These are phyloP conservation scores for Sternarchorhynchus goeldii DNA, from an alignment of 2,797 vertebrate species.

Conservation along the genomic window DNA sequence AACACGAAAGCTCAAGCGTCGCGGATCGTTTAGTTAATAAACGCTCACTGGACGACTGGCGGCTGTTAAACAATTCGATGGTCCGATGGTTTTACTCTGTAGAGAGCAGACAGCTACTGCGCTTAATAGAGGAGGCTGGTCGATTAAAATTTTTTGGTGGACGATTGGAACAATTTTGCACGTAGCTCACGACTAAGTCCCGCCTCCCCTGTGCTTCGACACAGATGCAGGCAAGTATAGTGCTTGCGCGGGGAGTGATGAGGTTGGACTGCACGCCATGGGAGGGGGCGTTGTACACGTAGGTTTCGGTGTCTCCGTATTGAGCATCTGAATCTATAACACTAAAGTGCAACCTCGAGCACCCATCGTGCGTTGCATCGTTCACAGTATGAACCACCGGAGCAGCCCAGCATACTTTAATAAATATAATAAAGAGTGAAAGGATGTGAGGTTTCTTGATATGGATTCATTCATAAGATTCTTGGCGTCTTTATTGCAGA, in stretches of 20 bases:
- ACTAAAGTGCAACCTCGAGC: background rate
- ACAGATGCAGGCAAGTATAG: constrained; percentile 49
- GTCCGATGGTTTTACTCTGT: background rate
- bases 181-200: constrained; percentile 64
- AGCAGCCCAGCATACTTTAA: no score
- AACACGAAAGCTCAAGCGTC: constrained; percentile 21
- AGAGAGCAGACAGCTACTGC: background rate
- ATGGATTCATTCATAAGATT: no score
- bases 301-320: constrained; percentile 47
- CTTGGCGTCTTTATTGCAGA: no score
- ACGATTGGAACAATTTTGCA: constrained; percentile 53
- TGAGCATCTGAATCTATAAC: background rate
- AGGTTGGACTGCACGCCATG: constrained; percentile 39
- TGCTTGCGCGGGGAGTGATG: constrained; percentile 43
- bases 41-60: background rate
- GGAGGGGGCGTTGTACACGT: constrained; percentile 23
- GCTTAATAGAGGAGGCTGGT: constrained; percentile 16
- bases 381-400: no score
- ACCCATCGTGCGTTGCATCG: no score
- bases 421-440: no score
- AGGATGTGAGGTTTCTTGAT: no score
- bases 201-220: constrained; percentile 61
- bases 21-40: background rate
- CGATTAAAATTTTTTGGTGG: constrained; percentile 13
- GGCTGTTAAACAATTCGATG: background rate